Percentiles rank a stretch among this genome's conserved stretches.
These are phyloP conservation scores for Tetraneura akinire DNA, from an alignment of 1,140 invertebrate species.

Conservation along the genomic window DNA sequence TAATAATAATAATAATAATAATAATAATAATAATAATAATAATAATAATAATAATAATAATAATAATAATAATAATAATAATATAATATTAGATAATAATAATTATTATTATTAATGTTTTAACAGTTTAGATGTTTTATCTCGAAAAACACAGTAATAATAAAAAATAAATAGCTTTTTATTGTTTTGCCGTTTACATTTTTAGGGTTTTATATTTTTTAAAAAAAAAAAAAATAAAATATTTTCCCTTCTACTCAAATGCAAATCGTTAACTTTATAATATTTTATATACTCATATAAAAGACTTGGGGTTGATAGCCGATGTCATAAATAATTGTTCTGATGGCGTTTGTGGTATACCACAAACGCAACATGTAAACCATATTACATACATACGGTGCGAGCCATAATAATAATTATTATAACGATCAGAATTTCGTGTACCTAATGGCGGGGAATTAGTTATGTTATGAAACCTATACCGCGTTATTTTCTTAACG, in stretches of 20 bases:
- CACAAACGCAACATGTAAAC: neutral
- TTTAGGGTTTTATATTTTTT: too few relatives aligned
- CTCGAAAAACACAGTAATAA: neutral
- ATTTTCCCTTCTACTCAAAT: neutral
- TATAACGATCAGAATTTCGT: too few relatives aligned
- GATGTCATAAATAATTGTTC: slow-evolving; percentile 32
- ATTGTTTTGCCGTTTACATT: neutral
- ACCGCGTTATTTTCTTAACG: too few relatives aligned
- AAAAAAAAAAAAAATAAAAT: too few relatives aligned
- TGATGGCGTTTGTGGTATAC: neutral
- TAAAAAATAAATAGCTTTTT: neutral
- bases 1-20: neutral
- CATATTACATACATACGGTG: neutral
- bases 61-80: neutral
- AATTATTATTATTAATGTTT: slow-evolving; percentile 43
- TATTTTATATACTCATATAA: too few relatives aligned
- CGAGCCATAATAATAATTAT: too few relatives aligned
- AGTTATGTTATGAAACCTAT: too few relatives aligned
- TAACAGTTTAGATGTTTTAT: slow-evolving; percentile 25
- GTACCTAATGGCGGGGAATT: too few relatives aligned
- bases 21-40: neutral
- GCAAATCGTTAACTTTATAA: slow-evolving; percentile 23
- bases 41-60: slow-evolving; percentile 23
- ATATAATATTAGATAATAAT: too few relatives aligned
- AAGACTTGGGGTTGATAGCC: neutral